Evolutionary conservation across 2,113 vertebrate genomes (phyloP).

Genomic region (Corvus cornix): DNA sequence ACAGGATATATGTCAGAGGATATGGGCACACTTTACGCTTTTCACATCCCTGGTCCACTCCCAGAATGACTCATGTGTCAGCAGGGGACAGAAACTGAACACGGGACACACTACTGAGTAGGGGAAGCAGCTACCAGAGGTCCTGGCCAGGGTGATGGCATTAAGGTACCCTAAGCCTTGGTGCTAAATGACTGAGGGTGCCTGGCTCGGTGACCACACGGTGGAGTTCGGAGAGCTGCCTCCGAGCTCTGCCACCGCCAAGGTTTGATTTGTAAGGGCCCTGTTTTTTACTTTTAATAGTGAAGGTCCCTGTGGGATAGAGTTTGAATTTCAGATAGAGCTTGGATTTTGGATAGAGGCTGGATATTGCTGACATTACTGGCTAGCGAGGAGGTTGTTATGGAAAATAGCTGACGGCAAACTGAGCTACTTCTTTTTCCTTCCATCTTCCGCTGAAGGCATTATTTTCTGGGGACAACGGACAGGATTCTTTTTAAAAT

Average conservation of each 20-base stretch:
- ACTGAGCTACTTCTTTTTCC: neutral
- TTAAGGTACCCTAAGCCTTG: neutral
- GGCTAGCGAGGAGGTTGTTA: neutral
- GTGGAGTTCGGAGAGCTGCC: neutral
- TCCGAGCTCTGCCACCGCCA: neutral
- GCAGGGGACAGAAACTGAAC: neutral
- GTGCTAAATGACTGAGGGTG: neutral
- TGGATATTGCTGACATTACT: neutral
- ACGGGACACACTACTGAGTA: fast-evolving
- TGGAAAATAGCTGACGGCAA: neutral
- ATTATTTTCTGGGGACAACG: neutral
- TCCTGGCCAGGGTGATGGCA: neutral
- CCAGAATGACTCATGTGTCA: neutral
- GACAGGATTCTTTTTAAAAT: neutral
- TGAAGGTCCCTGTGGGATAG: neutral
- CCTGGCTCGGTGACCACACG: fast-evolving
- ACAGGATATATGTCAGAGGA: neutral
- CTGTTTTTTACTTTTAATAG: neutral
- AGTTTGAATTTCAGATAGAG: neutral
- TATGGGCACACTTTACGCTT: neutral
- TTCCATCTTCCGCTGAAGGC: neutral
- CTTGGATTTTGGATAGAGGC: neutral
- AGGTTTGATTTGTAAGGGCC: neutral
- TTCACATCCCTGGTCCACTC: neutral
- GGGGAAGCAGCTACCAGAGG: neutral